phyloP scores from a whole-genome alignment of 2,888 invertebrate genomes.

The Timandra comae region DNA sequence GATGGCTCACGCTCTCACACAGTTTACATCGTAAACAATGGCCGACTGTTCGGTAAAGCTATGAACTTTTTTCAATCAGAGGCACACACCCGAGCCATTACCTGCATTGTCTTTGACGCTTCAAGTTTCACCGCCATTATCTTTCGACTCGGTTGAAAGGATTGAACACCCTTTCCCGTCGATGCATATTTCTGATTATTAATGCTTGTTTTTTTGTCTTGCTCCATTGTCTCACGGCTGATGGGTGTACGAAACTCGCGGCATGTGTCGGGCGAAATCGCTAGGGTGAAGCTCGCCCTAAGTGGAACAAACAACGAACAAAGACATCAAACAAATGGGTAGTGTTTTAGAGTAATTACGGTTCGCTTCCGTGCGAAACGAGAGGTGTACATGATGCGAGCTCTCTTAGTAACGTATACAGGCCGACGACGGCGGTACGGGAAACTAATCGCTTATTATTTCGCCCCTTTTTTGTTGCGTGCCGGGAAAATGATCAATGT shows the following conservation, averaged over 20 bases:
- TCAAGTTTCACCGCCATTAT: constrained; percentile 55
- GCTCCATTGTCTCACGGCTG: constrained; percentile 64
- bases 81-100: constrained; percentile 40
- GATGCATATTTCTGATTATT: constrained; percentile 74
- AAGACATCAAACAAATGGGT: constrained; percentile 77
- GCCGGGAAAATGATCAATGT: constrained; percentile 53
- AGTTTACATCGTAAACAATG: constrained; percentile 15
- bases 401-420: constrained; percentile 44
- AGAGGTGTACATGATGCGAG: constrained; percentile 62
- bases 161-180: constrained; percentile 47
- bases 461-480: constrained; percentile 52
- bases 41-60: constrained; percentile 8
- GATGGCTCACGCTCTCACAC: constrained; percentile 6
- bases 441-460: constrained; percentile 61
- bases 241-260: constrained; percentile 62
- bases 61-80: constrained; percentile 17
- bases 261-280: constrained; percentile 66
- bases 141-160: constrained; percentile 45
- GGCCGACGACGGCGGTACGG: constrained; percentile 24
- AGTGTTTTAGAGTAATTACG: constrained; percentile 77
- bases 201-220: constrained; percentile 72
- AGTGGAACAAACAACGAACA: constrained; percentile 75
- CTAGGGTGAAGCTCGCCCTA: constrained; percentile 70
- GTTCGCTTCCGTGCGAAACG: constrained; percentile 69
- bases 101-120: constrained; percentile 49